A percentile compares a stretch with the other conserved stretches of the same genome.
Evolutionary conservation across 2,797 vertebrate species (phyloP).

Genomic region (Tragelaphus oryx): DNA sequence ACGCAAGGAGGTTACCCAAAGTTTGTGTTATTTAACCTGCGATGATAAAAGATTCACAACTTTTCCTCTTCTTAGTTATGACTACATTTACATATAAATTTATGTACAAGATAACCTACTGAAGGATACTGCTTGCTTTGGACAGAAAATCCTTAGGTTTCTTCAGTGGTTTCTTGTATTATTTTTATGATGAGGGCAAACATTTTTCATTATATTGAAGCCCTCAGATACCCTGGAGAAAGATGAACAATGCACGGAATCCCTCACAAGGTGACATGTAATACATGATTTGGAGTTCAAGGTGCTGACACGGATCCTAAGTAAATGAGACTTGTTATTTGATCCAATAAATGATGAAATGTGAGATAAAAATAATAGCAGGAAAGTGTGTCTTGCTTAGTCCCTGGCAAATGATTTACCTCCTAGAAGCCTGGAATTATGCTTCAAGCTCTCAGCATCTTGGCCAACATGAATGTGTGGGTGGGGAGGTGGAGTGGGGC

Average conservation of each 20-base stretch:
- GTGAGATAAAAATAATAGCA: conserved; percentile 28
- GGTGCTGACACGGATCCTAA: neutral
- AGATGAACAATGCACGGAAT: neutral
- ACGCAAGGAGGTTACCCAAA: neutral
- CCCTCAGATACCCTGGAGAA: neutral
- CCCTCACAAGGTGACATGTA: neutral
- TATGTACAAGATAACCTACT: neutral
- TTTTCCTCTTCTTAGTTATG: neutral
- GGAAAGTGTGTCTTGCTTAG: neutral
- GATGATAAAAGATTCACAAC: neutral
- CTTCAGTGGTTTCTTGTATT: neutral
- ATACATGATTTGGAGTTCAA: neutral
- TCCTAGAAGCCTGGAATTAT: conserved; percentile 7
- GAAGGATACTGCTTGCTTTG: neutral
- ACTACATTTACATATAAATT: neutral
- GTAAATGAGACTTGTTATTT: neutral
- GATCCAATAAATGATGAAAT: neutral
- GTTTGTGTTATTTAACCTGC: neutral
- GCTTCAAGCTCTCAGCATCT: conserved; percentile 14
- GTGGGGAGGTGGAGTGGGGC: neutral
- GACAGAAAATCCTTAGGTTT: neutral
- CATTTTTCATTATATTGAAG: conserved; percentile 17
- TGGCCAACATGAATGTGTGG: neutral
- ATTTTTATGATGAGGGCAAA: neutral
- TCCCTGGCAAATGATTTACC: neutral